Percentiles rank a stretch among this genome's conserved stretches.
phyloP scores from a whole-genome alignment of 1,140 invertebrate genomes.

The Halictus rubicundus region DNA sequence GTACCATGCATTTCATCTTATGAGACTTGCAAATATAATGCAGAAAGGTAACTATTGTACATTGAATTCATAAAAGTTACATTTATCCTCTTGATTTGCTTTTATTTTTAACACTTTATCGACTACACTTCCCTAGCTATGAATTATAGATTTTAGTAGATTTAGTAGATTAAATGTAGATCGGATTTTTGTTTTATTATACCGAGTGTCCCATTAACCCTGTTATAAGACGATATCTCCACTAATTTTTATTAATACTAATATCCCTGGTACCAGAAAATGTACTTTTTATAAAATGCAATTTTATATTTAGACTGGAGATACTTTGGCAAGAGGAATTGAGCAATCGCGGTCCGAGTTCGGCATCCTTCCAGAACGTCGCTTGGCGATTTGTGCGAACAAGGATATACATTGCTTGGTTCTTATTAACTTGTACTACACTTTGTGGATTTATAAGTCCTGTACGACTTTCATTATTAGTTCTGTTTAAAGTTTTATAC shows the following conservation, averaged over 20 bases:
- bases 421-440: conserved; percentile 81
- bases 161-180: too few species aligned
- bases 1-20: conserved; percentile 80
- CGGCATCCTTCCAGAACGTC: conserved; percentile 81
- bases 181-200: too few species aligned
- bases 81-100: neutral
- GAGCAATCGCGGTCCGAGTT: conserved; percentile 83
- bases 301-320: conserved; percentile 75
- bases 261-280: neutral
- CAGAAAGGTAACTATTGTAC: conserved; percentile 70
- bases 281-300: neutral
- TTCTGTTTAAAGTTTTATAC: neutral
- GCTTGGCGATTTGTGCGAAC: conserved; percentile 82
- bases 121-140: too few species aligned
- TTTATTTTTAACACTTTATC: too few species aligned
- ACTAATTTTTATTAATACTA: too few species aligned
- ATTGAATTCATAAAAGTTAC: neutral
- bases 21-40: conserved; percentile 81
- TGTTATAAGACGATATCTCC: too few species aligned
- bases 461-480: conserved; percentile 75
- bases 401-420: conserved; percentile 80
- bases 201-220: too few species aligned
- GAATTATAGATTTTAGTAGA: too few species aligned
- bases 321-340: conserved; percentile 81
- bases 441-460: conserved; percentile 84